Percentiles rank a stretch among this genome's conserved stretches.
phyloP scores from a whole-genome alignment of 2,113 vertebrate genomes.

The Camelus dromedarius region DNA sequence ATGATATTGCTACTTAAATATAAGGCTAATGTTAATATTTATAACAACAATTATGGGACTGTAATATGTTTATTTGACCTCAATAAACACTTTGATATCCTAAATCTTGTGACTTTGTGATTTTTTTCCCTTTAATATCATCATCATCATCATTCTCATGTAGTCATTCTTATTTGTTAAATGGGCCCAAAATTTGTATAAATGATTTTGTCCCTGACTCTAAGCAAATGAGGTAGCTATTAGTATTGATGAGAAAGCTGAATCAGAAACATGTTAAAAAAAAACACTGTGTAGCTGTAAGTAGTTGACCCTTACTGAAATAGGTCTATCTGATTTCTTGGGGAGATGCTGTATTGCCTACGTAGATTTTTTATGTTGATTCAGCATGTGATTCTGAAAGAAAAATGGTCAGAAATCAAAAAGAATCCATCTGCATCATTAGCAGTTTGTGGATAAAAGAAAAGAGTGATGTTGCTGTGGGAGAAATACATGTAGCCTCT shows the following conservation, averaged over 20 bases:
- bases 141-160: background rate
- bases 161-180: background rate
- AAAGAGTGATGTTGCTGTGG: background rate
- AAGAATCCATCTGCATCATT: background rate
- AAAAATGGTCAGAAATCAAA: background rate
- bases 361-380: background rate
- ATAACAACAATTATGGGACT: constrained; percentile 57
- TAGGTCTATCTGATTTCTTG: background rate
- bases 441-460: background rate
- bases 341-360: background rate
- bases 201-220: background rate
- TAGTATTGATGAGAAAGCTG: background rate
- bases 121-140: constrained; percentile 2
- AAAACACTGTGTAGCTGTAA: background rate
- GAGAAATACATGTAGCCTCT: background rate
- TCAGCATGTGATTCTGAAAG: background rate
- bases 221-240: background rate
- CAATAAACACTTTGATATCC: constrained; percentile 83
- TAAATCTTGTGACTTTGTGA: constrained; percentile 52
- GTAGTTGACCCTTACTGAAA: background rate
- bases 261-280: background rate
- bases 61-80: constrained; percentile 64
- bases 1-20: constrained; percentile 60
- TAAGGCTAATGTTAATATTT: constrained; percentile 72
- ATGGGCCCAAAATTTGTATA: background rate